Conservation (phyloP, 2,797 vertebrate species). For the Poecilia picta region DNA sequence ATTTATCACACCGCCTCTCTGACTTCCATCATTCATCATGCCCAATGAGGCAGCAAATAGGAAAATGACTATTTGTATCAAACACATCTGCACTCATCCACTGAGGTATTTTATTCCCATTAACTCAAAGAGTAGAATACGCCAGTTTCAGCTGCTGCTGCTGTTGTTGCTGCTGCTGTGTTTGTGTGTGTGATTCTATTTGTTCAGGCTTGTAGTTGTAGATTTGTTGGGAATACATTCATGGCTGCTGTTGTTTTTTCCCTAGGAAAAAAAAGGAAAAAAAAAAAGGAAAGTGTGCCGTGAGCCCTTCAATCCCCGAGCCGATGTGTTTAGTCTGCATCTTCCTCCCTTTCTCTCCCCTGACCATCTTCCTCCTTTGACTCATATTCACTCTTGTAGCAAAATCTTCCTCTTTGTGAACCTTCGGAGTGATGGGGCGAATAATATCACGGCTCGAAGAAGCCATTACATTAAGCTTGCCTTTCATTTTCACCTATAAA, state of each 20-base stretch:
- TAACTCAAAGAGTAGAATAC: slow-evolving; percentile 99
- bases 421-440: slow-evolving; percentile 78
- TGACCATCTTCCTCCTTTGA: slow-evolving; percentile 58
- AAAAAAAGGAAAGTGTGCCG: slow-evolving; percentile 48
- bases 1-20: slow-evolving; percentile 99
- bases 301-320: slow-evolving; percentile 59
- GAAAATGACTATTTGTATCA: slow-evolving; percentile 99
- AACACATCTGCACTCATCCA: slow-evolving; percentile 99
- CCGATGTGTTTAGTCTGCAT: slow-evolving; percentile 56
- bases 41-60: slow-evolving; percentile 99
- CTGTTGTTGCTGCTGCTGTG: slow-evolving; percentile 53
- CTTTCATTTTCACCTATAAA: slow-evolving; percentile 95
- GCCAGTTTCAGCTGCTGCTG: slow-evolving; percentile 93
- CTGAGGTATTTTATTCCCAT: slow-evolving; percentile 99
- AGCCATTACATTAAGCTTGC: slow-evolving; percentile 92
- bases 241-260: slow-evolving; percentile 80
- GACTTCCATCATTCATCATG: slow-evolving; percentile 99
- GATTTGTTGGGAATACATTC: slow-evolving; percentile 90
- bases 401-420: slow-evolving; percentile 58
- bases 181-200: slow-evolving; percentile 82
- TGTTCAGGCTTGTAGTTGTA: slow-evolving; percentile 94
- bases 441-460: slow-evolving; percentile 89
- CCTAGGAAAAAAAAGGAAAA: slow-evolving; percentile 30
- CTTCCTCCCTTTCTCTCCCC: slow-evolving; percentile 36
- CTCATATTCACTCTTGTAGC: slow-evolving; percentile 51